phyloP scores from a whole-genome alignment of 2,113 vertebrate genomes.

The Suncus etruscus region DNA sequence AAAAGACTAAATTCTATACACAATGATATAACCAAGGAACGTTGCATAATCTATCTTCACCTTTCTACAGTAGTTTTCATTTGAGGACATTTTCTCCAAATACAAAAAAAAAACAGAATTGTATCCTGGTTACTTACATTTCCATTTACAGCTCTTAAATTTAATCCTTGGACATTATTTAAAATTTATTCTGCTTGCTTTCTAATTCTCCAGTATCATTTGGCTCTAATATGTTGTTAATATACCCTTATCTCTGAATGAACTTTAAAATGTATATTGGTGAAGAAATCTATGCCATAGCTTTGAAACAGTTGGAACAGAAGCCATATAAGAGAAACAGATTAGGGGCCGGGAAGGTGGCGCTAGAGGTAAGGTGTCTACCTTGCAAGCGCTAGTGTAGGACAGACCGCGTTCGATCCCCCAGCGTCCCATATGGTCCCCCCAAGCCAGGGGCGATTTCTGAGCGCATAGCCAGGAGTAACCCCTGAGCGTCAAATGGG shows the following conservation, averaged over 20 bases:
- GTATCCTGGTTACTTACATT: neutral
- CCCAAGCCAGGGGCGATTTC: too few relatives aligned
- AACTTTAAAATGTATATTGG: constrained; percentile 33
- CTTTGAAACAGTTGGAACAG: constrained; percentile 30
- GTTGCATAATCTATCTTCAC: neutral
- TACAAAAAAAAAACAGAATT: constrained; percentile 9
- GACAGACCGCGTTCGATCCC: too few relatives aligned
- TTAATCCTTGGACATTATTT: constrained; percentile 22
- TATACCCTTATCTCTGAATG: neutral
- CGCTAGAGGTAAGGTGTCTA: too few relatives aligned
- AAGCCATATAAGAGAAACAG: constrained; percentile 7
- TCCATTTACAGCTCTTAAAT: neutral
- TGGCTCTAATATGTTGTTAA: constrained; percentile 47
- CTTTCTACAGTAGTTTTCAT: neutral
- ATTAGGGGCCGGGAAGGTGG: too few relatives aligned
- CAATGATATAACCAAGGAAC: neutral
- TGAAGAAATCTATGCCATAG: neutral
- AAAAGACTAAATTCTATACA: too few relatives aligned
- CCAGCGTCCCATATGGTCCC: too few relatives aligned
- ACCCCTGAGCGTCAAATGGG: too few relatives aligned
- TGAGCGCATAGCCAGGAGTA: too few relatives aligned
- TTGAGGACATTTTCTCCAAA: neutral
- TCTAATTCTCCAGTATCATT: neutral
- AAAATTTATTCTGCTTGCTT: constrained; percentile 19
- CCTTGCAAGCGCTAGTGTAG: too few relatives aligned